Evolutionary conservation across 2,113 vertebrate genomes (phyloP), one percentile per base, ranked within the genome.

Genomic region (Percopsis transmontana): DNA sequence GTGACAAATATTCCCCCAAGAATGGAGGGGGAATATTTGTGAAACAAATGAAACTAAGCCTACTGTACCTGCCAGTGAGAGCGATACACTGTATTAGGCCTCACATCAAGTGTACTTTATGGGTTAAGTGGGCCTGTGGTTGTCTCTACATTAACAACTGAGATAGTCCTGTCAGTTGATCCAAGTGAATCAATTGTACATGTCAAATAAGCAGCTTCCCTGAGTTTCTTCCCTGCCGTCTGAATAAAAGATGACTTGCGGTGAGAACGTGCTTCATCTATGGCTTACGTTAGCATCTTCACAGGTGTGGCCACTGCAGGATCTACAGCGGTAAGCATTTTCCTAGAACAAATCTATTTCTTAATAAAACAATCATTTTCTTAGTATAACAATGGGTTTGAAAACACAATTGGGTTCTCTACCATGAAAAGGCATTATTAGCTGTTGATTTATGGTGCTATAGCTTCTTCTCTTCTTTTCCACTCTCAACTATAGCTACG

Each of bases 161-260:
- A 62, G 38, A 23, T 38, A 27, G 59, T 40, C 19, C 39, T 42
- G 70, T 74, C 72, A 58, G 39, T 40, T 3, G 2, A 51, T 60
- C 27, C 40, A 24, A 5, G 1, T 45, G 23, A 15, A 58, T 80
- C 61, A 62, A 24, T 48, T 66, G 40, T 52, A 58, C 69, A 27
- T 71, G 41, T 61, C 40, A 53, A 66, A 52, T 21, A 42, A 72
- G 47, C 42, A 54, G 57, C 33, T 63, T 72, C 51, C 41, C 38
- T 53, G 50, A 18, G 19, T 53, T 21, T 58, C 55, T 64, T 44
- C 23, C 27, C 55, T 21, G 48, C 68, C n/a, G 19, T 40, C 51
- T 81, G 60, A 74, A 84, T 76, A 74, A 85, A 80, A 78, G 33
- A 77, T 68, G 72, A 79, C 67, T 56, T 72, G 53, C 48, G 14